Base-by-base conservation (phyloP, 2,888 invertebrate species). In the Drosophila rubida region DNA sequence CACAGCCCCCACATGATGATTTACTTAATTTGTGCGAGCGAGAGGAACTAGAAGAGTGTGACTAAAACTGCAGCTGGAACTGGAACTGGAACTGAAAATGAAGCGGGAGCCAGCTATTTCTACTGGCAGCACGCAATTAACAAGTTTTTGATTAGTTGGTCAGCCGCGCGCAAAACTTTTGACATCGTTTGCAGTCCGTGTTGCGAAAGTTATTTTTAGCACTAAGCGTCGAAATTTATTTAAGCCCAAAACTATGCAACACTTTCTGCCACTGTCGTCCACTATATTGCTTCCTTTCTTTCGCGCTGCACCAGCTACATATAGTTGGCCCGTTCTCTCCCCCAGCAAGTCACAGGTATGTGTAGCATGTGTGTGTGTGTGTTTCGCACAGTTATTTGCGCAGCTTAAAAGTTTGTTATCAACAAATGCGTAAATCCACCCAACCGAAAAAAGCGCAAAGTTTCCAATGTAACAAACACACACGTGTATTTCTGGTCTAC, bases 401-500 rank as follows among this genome's bases (percentile, higher is more conserved):
- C 68, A 83, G 76, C 80, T 83, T 78, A 86, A 86, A 83, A 86
- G 60, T 82, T 82, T 82, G 86, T 71, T 82, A 82, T 82, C 82
- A 82, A 82, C 82, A 82, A 82, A 82, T 83, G 86, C 86, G 82
- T 82, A 82, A 86, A 82, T 82, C 86, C 80, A 83, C 49, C 74
- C 76, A 68, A 75, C 78, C 55, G 70, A 64, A 71, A 75, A 75
- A 80, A 70, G 60, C 61, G 58, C 73, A 80, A 83, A 76, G 69
- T 83, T 85, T 75, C 48, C 68, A 79, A 78, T 75, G 72, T 77
- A 73, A 64, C 73, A 23, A 73, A 74, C 57, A 73, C 57, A 42
- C n/a, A 13, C 30, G 22, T 13, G 27, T 41, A 32, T 32, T 32
- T 32, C n/a, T 32, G n/a, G n/a, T n/a, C n/a, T n/a, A n/a, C n/a